Percentiles rank a stretch among this genome's conserved stretches.
Conservation (phyloP, 2,797 vertebrate genomes). For the Rhodeus uyekii region DNA sequence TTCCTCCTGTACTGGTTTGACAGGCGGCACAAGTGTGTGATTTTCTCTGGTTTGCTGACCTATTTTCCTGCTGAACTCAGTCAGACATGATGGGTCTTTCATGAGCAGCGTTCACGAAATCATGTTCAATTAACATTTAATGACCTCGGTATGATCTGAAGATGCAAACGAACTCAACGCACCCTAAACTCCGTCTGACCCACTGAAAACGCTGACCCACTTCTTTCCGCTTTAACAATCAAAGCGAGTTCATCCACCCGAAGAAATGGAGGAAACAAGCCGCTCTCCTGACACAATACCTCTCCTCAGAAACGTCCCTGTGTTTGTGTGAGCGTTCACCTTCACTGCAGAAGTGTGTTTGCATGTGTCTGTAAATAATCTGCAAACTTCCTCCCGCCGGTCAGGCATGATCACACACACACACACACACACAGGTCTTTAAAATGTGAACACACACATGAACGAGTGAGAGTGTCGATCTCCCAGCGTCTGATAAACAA, state of each 20-base stretch:
- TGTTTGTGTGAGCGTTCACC: background rate
- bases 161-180: background rate
- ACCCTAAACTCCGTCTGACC: slow-evolving; percentile 27
- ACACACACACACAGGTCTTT: background rate
- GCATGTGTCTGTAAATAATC: background rate
- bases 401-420: background rate
- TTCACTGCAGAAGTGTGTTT: slow-evolving; percentile 7
- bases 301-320: background rate
- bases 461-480: background rate
- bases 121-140: background rate
- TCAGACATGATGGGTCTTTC: slow-evolving; percentile 37
- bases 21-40: slow-evolving; percentile 9
- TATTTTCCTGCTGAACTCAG: slow-evolving; percentile 6
- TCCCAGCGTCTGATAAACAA: background rate
- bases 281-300: background rate
- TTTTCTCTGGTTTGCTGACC: slow-evolving; percentile 26
- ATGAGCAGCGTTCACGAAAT: slow-evolving; percentile 18
- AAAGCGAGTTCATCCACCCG: slow-evolving; percentile 15
- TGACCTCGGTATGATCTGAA: slow-evolving; percentile 3
- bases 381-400: background rate
- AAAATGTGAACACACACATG: background rate
- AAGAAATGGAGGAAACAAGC: background rate
- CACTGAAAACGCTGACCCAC: slow-evolving; percentile 13
- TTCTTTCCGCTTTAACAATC: background rate
- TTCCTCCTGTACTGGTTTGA: background rate